Evolutionary conservation across 1,140 invertebrate genomes (phyloP).

Genomic region (Olivierus martensii): DNA sequence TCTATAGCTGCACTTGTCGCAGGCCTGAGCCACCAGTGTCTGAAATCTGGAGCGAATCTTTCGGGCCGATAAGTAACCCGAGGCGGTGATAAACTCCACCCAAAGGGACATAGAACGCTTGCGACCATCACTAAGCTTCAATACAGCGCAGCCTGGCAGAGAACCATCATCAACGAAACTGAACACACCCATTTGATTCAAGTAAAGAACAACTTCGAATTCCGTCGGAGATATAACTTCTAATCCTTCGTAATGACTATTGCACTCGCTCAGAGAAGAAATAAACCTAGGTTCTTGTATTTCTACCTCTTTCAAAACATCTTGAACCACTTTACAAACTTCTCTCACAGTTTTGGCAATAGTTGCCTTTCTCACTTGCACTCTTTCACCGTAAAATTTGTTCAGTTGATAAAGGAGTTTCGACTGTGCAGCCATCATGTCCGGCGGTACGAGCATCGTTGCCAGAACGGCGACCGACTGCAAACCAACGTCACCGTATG

Average conservation of each 20-base stretch:
- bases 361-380: slow-evolving; percentile 61
- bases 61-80: slow-evolving; percentile 78
- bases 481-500: not conserved
- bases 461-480: slow-evolving; percentile 2
- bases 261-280: slow-evolving; percentile 75
- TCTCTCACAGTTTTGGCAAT: slow-evolving; percentile 82
- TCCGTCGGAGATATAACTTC: slow-evolving; percentile 75
- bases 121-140: slow-evolving; percentile 68
- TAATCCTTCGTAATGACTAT: slow-evolving; percentile 71
- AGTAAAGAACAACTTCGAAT: slow-evolving; percentile 86
- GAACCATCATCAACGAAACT: slow-evolving; percentile 93
- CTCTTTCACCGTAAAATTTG: slow-evolving; percentile 82
- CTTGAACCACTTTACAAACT: slow-evolving; percentile 86
- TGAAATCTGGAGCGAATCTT: slow-evolving; percentile 88
- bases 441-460: slow-evolving; percentile 61
- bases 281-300: slow-evolving; percentile 93
- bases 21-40: slow-evolving; percentile 78
- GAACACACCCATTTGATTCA: slow-evolving; percentile 92
- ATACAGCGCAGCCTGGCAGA: slow-evolving; percentile 78
- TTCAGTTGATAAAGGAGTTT: slow-evolving; percentile 88
- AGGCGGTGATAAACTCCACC: slow-evolving; percentile 94
- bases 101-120: slow-evolving; percentile 92
- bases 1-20: slow-evolving; percentile 78
- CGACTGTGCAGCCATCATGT: slow-evolving; percentile 69
- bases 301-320: slow-evolving; percentile 91